Conservation (phyloP, 2,797 vertebrate species). For the Intellagama lesueurii region DNA sequence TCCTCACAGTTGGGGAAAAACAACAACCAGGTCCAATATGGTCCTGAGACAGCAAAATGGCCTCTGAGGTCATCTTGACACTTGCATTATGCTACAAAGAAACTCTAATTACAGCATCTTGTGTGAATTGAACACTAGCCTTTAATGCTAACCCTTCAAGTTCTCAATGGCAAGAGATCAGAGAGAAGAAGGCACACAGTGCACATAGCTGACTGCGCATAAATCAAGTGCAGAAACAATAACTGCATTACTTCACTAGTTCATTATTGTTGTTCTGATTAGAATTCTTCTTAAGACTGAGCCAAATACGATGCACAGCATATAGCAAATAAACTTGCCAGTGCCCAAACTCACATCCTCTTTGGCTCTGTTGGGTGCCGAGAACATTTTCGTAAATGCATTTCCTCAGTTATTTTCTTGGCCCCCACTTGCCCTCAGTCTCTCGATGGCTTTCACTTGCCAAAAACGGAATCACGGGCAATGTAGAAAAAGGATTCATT, state of each 20-base stretch:
- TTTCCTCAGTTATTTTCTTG: background rate
- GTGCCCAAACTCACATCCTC: too few species aligned
- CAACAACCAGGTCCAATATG: slow-evolving; percentile 50
- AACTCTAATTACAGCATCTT: slow-evolving; percentile 70
- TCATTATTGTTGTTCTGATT: background rate
- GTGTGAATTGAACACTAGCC: slow-evolving; percentile 36
- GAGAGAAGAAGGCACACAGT: background rate
- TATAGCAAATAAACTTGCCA: too few species aligned
- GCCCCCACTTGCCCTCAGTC: background rate
- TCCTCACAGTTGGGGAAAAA: slow-evolving; percentile 68
- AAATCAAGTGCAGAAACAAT: background rate
- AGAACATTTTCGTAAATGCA: background rate
- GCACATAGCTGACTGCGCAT: background rate
- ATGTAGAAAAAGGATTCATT: background rate
- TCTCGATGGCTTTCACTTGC: background rate
- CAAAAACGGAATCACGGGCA: background rate
- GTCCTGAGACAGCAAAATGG: slow-evolving; percentile 54
- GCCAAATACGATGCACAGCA: background rate
- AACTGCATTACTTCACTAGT: background rate
- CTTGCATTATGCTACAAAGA: slow-evolving; percentile 48
- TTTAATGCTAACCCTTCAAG: slow-evolving; percentile 31
- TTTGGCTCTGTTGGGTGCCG: too few species aligned
- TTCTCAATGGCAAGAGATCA: background rate
- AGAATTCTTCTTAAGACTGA: background rate
- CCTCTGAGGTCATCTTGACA: slow-evolving; percentile 59